Evolutionary conservation across 2,797 vertebrate genomes (phyloP).

Genomic region (Masticophis lateralis): DNA sequence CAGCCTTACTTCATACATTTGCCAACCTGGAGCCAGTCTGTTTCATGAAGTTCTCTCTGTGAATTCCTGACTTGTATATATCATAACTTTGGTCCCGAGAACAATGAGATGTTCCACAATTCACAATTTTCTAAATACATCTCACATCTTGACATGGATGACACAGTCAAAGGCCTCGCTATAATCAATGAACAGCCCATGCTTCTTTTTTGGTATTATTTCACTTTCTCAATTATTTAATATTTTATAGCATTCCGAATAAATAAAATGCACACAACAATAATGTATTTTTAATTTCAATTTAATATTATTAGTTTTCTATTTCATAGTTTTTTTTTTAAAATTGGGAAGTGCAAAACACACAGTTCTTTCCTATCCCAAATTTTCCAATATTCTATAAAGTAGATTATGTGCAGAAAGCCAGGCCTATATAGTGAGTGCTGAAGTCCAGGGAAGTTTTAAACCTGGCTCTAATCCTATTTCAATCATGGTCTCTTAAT

Average conservation of each 20-base stretch:
- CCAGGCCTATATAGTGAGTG: background rate
- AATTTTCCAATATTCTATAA: background rate
- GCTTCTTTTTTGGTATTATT: background rate
- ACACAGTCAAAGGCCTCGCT: background rate
- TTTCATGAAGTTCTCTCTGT: background rate
- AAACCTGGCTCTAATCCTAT: background rate
- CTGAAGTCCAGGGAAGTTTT: background rate
- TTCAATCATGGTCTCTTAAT: conserved; percentile 2
- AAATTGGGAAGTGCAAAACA: background rate
- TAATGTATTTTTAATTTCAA: background rate
- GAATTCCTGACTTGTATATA: background rate
- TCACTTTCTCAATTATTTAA: background rate
- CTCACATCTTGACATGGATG: background rate
- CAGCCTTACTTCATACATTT: background rate
- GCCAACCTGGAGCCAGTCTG: background rate
- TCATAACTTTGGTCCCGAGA: background rate
- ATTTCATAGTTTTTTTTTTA: background rate
- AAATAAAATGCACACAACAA: background rate
- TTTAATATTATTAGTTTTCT: background rate
- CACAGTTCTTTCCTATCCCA: background rate
- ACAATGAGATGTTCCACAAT: background rate
- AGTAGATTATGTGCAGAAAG: background rate
- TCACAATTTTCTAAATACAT: background rate
- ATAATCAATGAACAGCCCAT: background rate
- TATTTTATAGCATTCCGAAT: background rate